phyloP scores from a whole-genome alignment of 1,140 invertebrate genomes.

The Laupala kohalensis region DNA sequence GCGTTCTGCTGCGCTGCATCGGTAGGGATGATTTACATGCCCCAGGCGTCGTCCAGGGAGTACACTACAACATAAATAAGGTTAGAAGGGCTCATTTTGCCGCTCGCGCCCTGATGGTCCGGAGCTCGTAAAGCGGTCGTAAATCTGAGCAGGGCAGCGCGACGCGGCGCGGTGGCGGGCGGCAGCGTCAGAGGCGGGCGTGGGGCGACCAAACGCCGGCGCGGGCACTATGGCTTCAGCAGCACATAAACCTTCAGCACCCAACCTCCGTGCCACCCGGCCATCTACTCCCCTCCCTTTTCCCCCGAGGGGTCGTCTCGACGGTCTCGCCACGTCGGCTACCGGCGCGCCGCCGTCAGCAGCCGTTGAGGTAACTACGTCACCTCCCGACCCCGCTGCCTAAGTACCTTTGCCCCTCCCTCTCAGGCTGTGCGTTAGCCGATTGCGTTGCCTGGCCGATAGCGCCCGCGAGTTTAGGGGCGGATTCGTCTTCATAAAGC shows the following conservation, averaged over 20 bases:
- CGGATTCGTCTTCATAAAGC: neutral
- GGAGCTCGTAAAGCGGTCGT: constrained; percentile 13
- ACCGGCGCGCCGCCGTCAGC: too few species aligned
- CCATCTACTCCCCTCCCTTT: neutral
- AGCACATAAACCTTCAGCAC: constrained; percentile 13
- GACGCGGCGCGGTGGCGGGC: neutral
- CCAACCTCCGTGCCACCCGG: neutral
- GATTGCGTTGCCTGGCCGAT: neutral
- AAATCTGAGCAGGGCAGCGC: constrained; percentile 12
- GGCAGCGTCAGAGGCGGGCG: constrained; percentile 5
- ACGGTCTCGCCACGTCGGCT: too few species aligned
- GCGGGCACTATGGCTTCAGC: constrained; percentile 12
- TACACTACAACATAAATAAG: constrained; percentile 13
- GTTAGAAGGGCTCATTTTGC: constrained; percentile 16
- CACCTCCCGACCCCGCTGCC: too few species aligned
- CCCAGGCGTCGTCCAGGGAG: constrained; percentile 5
- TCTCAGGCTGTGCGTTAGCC: too few species aligned
- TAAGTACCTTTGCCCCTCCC: neutral
- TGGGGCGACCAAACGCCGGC: constrained; percentile 12
- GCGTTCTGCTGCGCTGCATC: neutral
- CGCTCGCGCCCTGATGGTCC: constrained; percentile 2
- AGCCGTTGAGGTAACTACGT: neutral
- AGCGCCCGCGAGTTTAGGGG: neutral
- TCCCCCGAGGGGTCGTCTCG: too few species aligned
- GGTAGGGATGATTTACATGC: constrained; percentile 12